Conservation (phyloP, 1,140 invertebrate species). For the Pseudomyrmex dendroicus region DNA sequence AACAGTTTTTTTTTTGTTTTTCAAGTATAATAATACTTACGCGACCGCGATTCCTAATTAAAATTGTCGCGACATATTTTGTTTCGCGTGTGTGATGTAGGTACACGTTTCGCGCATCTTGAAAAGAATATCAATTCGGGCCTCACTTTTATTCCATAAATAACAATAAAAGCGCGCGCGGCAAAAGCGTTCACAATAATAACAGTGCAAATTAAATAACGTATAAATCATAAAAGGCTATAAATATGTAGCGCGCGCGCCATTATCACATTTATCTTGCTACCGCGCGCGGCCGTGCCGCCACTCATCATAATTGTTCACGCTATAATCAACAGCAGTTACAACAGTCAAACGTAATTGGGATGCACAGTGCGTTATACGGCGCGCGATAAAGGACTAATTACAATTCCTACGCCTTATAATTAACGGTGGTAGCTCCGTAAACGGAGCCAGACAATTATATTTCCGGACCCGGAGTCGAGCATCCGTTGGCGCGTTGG, state of each 20-base stretch:
- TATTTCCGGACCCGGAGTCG: neutral
- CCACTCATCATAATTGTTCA: slow-evolving; percentile 47
- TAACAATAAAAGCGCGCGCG: neutral
- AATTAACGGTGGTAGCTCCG: slow-evolving; percentile 55
- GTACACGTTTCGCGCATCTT: neutral
- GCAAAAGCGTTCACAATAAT: slow-evolving; percentile 34
- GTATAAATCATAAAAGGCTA: slow-evolving; percentile 39
- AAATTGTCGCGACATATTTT: too few species aligned
- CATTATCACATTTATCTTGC: slow-evolving; percentile 51
- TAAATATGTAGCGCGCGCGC: slow-evolving; percentile 43
- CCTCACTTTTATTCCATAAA: slow-evolving; percentile 15
- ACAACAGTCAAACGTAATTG: slow-evolving; percentile 62
- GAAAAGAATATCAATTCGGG: slow-evolving; percentile 22
- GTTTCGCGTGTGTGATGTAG: too few species aligned
- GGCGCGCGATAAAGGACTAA: slow-evolving; percentile 61
- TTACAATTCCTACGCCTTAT: slow-evolving; percentile 57
- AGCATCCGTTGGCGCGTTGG: neutral
- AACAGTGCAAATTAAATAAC: slow-evolving; percentile 33
- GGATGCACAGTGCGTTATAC: slow-evolving; percentile 38
- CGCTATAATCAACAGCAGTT: slow-evolving; percentile 47
- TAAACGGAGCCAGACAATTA: slow-evolving; percentile 34
- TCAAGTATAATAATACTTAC: neutral
- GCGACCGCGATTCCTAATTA: neutral
- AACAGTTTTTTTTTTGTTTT: neutral
- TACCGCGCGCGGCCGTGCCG: slow-evolving; percentile 6